Base-by-base conservation (phyloP, 2,888 invertebrate species). In the Phania funesta region DNA sequence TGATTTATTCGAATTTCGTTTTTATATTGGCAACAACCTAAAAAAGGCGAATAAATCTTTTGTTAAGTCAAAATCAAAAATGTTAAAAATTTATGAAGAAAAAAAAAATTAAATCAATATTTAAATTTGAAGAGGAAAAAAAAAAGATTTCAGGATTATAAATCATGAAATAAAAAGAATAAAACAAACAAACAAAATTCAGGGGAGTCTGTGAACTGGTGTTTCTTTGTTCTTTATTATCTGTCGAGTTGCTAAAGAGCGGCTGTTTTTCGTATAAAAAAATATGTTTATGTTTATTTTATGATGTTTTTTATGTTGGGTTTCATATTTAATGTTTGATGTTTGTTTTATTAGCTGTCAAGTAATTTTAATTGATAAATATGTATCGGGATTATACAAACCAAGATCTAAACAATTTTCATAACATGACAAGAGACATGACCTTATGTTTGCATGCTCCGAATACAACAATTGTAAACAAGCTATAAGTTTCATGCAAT, bases 311-410 rank as follows among this genome's bases (percentile, higher is more conserved):
- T 64, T 20, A 16, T 60, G 35, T 70, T 35, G 20, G 68, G n/a
- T 70, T 48, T 56, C 11, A 11, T 18, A 18, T 38, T 26, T 35
- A 32, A 24, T 73, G 13, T 8, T 22, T 6, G 18, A 13, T 82
- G 82, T 77, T 77, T 70, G 81, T 81, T 77, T 77, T 71, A 64
- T 62, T 48, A 26, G 3, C 24, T 44, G 64, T 52, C 60, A 62
- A 52, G 67, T 48, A 54, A 48, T 77, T 78, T 56, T 65, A 41
- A 76, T 44, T 32, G 35, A 52, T 38, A 18, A 70, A 62, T 46
- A 29, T 13, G 46, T 48, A 60, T 44, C 13, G 11, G 48, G 29
- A 76, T 46, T 68, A 32, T 29, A 41, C n/a, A 60, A 62, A 11
- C 46, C n/a, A 50, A 18, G 50, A 58, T 41, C 41, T 52, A 44